These are phyloP conservation scores for Brachypodius melanocephalos DNA, from an alignment of 2,113 vertebrate species.

Conservation along the genomic window DNA sequence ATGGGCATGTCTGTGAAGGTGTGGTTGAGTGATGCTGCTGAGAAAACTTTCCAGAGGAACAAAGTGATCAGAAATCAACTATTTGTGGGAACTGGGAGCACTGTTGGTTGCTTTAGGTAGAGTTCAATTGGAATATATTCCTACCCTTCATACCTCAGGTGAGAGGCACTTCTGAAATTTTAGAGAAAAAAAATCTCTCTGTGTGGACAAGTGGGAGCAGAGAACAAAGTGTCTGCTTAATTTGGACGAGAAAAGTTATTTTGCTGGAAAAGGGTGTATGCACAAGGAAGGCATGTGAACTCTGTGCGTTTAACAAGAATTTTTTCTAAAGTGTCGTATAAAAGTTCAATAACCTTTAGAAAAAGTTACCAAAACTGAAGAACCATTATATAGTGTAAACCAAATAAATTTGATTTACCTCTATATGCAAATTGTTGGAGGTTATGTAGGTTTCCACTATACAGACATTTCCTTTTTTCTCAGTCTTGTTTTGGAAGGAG, in stretches of 20 bases:
- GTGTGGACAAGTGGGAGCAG: neutral
- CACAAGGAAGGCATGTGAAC: neutral
- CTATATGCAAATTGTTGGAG: neutral
- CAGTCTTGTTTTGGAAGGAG: neutral
- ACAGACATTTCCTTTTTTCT: neutral
- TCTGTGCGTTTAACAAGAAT: neutral
- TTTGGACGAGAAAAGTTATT: neutral
- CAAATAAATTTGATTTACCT: neutral
- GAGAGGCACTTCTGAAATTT: neutral
- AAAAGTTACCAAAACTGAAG: neutral
- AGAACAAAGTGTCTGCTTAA: neutral
- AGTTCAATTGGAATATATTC: neutral
- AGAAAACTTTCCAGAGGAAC: neutral
- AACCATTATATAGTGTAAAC: neutral
- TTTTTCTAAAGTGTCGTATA: neutral
- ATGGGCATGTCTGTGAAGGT: neutral
- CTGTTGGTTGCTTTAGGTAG: neutral
- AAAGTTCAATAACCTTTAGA: neutral
- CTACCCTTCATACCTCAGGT: neutral
- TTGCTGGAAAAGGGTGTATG: neutral
- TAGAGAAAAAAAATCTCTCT: neutral
- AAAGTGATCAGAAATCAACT: neutral
- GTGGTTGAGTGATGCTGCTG: neutral
- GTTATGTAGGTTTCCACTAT: neutral
- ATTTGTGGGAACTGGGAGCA: neutral